These are phyloP conservation scores for Oreocharis arfaki DNA, from an alignment of 2,113 vertebrate genomes.

Conservation along the genomic window DNA sequence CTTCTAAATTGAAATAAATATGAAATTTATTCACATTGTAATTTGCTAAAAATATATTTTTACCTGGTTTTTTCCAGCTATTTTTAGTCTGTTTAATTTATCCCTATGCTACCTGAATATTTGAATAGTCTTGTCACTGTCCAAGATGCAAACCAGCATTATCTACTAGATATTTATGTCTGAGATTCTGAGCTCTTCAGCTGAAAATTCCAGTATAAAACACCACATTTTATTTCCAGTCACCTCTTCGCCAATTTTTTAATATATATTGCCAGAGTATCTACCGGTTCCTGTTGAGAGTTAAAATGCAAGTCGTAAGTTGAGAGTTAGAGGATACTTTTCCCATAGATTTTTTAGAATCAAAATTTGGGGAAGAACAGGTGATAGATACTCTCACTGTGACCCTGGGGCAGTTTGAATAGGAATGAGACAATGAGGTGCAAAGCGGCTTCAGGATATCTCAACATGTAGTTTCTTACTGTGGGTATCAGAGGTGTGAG, in stretches of 20 bases:
- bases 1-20: not conserved
- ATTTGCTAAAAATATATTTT: not conserved
- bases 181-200: not conserved
- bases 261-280: not conserved
- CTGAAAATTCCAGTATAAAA: not conserved
- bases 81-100: not conserved
- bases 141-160: not conserved
- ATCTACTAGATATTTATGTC: not conserved
- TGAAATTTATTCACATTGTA: not conserved
- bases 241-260: not conserved
- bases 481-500: not conserved
- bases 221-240: not conserved
- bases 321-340: not conserved
- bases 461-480: not conserved
- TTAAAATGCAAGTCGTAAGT: not conserved
- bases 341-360: not conserved
- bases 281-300: not conserved
- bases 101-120: not conserved
- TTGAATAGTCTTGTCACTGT: not conserved
- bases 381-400: not conserved
- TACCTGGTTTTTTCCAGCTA: not conserved
- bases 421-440: not conserved
- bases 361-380: not conserved
- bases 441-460: not conserved
- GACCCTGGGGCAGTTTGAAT: not conserved